Evolutionary conservation across 2,888 invertebrate species (phyloP), one percentile per base, ranked within the genome.

Genomic region (Drosophila dives): DNA sequence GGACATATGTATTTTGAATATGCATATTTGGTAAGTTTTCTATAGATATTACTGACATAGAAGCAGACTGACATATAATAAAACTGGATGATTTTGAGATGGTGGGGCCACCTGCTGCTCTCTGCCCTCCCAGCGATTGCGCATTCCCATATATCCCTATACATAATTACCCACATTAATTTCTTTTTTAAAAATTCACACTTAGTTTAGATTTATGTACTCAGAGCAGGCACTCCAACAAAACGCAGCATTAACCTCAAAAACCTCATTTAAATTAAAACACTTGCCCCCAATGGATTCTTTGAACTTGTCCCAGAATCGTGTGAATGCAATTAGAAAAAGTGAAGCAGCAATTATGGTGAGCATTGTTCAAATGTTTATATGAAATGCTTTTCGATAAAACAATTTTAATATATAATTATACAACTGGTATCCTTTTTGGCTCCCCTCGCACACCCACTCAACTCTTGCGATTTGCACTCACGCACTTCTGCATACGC

Each of bases 291-390:
- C 49, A 54, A 56, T 63, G 65, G 26, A 65, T 81, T 59, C 84
- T 84, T 81, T 84, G 84, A 84, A 84, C 84, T 84, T 84, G 84
- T 75, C 79, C 84, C 84, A 89, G 50, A 85, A 87, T 80, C 80
- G 68, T 70, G 61, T 64, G 66, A 53, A 42, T 56, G 75, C 75
- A 80, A 80, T 70, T 76, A 72, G 75, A 20, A 54, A 17, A 36
- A 65, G 38, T 54, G 56, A 29, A 12, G 77, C 67, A 54, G 89
- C 89, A 86, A 86, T 85, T 89, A 85, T 70, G 40, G 69, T 68
- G 40, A 58, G 58, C 69, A 78, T 65, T 65, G 40, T 58, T 45
- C 8, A 77, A 50, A 81, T 73, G 56, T 77, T 77, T 60, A 36
- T 33, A 63, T 62, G 69, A 64, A 77, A 72, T 71, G 67, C 58